Conservation (phyloP, 2,113 vertebrate species). For the Sialia sialis region DNA sequence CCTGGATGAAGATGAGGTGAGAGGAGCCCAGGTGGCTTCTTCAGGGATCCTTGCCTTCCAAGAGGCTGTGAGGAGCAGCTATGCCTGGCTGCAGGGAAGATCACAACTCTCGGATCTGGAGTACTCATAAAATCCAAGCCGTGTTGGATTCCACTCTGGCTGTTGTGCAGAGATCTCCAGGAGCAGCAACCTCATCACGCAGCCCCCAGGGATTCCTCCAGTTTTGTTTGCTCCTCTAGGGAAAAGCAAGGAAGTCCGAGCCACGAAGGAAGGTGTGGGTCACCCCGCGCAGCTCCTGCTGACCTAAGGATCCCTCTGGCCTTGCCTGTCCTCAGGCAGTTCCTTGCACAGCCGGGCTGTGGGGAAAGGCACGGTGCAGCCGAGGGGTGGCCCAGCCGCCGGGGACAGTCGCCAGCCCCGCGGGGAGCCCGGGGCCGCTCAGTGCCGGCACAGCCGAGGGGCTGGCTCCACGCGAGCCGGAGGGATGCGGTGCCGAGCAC, state of each 20-base stretch:
- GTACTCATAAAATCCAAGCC: background rate
- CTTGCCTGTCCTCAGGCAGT: background rate
- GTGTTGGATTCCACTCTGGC: background rate
- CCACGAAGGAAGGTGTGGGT: background rate
- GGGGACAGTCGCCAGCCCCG: background rate
- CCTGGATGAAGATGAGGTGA: background rate
- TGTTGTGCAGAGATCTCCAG: background rate
- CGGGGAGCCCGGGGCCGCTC: background rate
- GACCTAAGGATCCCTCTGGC: background rate
- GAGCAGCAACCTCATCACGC: background rate
- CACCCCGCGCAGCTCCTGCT: background rate
- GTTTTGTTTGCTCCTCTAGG: background rate
- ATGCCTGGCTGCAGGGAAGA: background rate
- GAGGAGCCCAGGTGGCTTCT: background rate
- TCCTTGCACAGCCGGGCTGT: accelerated
- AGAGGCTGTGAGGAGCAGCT: background rate
- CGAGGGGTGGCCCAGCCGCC: too few species aligned
- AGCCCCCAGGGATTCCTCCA: background rate
- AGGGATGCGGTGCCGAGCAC: background rate
- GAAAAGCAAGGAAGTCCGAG: background rate
- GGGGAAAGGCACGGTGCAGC: background rate
- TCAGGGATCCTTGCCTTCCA: background rate
- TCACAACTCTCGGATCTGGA: background rate
- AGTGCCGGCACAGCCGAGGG: accelerated
- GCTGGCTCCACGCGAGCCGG: background rate